Conservation (phyloP, 2,113 vertebrate genomes). For the Siniperca knerii region DNA sequence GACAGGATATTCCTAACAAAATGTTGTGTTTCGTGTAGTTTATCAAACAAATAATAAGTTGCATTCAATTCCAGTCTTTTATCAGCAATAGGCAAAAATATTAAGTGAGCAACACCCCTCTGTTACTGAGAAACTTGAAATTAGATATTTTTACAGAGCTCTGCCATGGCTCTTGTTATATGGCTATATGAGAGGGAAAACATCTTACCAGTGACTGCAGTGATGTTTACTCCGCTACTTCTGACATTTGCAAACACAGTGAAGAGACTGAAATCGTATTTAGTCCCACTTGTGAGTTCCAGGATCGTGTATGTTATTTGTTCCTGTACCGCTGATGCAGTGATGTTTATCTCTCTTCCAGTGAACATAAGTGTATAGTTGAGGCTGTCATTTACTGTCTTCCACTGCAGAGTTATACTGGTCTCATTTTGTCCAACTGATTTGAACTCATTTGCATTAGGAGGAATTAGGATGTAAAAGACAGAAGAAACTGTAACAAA, state of each 20-base stretch:
- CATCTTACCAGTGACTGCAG: conserved; percentile 44
- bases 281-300: background rate
- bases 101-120: background rate
- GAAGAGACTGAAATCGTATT: conserved; percentile 41
- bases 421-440: conserved; percentile 2
- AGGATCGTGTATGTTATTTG: fast-evolving
- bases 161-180: background rate
- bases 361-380: background rate
- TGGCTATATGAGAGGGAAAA: background rate
- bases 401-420: conserved; percentile 60
- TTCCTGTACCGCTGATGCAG: fast-evolving
- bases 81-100: background rate
- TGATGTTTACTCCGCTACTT: conserved; percentile 20
- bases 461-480: background rate
- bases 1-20: background rate
- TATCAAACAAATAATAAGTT: background rate
- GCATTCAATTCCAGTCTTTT: background rate
- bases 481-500: background rate
- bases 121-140: background rate
- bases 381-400: fast-evolving
- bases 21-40: background rate
- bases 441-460: background rate
- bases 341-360: fast-evolving
- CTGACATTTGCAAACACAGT: conserved; percentile 9
- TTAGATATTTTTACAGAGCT: background rate